Conservation (phyloP, 1,140 invertebrate species). For the Temnothorax longispinosus region DNA sequence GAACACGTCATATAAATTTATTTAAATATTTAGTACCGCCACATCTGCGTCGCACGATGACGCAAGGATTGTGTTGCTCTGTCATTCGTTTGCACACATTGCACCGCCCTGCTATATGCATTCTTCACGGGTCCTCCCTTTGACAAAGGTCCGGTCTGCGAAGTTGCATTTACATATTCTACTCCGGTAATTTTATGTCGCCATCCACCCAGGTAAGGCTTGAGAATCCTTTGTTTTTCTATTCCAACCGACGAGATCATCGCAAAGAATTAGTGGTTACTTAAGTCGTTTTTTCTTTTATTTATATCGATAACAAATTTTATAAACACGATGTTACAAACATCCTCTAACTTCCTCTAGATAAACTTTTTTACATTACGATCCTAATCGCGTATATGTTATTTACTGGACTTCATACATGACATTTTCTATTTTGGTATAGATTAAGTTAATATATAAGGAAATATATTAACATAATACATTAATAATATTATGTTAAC, state of each 20-base stretch:
- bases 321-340: neutral
- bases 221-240: slow-evolving; percentile 86
- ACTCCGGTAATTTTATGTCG: slow-evolving; percentile 86
- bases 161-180: slow-evolving; percentile 88
- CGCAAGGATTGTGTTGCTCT: slow-evolving; percentile 78
- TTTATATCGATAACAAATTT: slow-evolving; percentile 27
- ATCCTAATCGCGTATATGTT: neutral
- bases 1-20: slow-evolving; percentile 55
- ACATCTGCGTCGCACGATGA: slow-evolving; percentile 81
- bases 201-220: slow-evolving; percentile 89
- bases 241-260: slow-evolving; percentile 83
- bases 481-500: neutral
- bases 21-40: slow-evolving; percentile 77
- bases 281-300: slow-evolving; percentile 1
- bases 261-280: neutral
- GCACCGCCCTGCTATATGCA: slow-evolving; percentile 87
- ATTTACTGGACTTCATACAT: slow-evolving; percentile 1
- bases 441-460: neutral
- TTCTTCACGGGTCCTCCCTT: slow-evolving; percentile 84
- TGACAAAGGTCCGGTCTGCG: slow-evolving; percentile 88
- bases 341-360: neutral
- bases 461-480: neutral
- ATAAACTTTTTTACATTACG: neutral
- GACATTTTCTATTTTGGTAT: neutral
- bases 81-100: slow-evolving; percentile 86